phyloP scores from a whole-genome alignment of 2,113 vertebrate species.

The Isurus oxyrinchus region DNA sequence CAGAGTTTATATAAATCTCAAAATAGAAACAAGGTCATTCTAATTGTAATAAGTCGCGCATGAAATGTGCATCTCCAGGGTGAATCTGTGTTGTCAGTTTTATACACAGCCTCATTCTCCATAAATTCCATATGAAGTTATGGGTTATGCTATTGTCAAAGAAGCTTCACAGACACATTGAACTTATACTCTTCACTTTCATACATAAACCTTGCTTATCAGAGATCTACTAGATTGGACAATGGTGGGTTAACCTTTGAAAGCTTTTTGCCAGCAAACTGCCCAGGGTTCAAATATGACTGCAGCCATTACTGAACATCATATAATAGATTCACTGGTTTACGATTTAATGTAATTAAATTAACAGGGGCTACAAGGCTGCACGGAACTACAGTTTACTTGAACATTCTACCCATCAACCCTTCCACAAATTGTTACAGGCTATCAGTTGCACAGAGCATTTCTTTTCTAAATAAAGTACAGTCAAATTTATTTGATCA shows the following conservation, averaged over 20 bases:
- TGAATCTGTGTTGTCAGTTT: not conserved
- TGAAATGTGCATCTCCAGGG: slow-evolving; percentile 31
- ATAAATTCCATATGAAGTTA: slow-evolving; percentile 18
- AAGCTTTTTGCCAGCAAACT: slow-evolving; percentile 11
- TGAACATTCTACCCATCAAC: not conserved
- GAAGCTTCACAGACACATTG: not conserved
- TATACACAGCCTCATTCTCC: not conserved
- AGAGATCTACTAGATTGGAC: not conserved
- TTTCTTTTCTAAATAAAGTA: not conserved
- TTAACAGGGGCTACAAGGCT: not conserved
- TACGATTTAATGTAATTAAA: slow-evolving; percentile 6
- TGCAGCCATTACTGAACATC: not conserved
- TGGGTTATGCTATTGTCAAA: not conserved
- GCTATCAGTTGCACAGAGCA: not conserved
- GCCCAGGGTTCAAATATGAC: not conserved
- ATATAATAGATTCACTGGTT: slow-evolving; percentile 2
- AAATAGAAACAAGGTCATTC: not conserved
- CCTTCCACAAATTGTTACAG: not conserved
- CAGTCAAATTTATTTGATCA: not conserved
- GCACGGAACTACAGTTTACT: not conserved
- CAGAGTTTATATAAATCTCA: slow-evolving; percentile 25
- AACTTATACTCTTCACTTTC: not conserved
- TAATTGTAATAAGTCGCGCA: slow-evolving; percentile 34
- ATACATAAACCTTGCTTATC: not conserved
- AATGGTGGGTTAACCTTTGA: not conserved